These are phyloP conservation scores for Nothobranchius kuhntae DNA, from an alignment of 2,113 vertebrate genomes.

Conservation along the genomic window DNA sequence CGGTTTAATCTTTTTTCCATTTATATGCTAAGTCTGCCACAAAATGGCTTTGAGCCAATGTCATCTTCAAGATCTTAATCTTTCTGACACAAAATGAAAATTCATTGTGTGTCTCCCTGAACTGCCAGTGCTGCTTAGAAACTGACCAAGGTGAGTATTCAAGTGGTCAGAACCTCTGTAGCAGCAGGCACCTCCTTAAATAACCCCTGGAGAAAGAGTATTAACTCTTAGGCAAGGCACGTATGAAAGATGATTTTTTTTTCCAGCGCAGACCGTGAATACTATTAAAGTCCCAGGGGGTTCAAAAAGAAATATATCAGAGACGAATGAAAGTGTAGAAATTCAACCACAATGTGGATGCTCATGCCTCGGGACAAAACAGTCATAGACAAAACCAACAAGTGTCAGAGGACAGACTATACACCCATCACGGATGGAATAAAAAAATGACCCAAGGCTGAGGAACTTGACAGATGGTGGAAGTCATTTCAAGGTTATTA, in stretches of 20 bases:
- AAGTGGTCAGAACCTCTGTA: conserved; percentile 34
- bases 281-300: conserved; percentile 40
- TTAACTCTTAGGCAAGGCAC: conserved; percentile 12
- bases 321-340: conserved; percentile 31
- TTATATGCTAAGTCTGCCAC: conserved; percentile 70
- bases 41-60: conserved; percentile 48
- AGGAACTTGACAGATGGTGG: conserved; percentile 41
- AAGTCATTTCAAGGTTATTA: conserved; percentile 19
- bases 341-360: conserved; percentile 26
- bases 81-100: conserved; percentile 59
- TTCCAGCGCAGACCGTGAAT: conserved; percentile 28
- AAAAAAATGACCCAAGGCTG: conserved; percentile 20
- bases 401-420: conserved; percentile 34
- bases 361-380: conserved; percentile 31
- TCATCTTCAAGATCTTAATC: conserved; percentile 64
- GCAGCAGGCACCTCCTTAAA: conserved; percentile 6
- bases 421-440: conserved; percentile 19
- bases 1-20: conserved; percentile 69
- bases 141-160: conserved; percentile 19
- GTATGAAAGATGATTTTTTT: conserved; percentile 32
- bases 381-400: conserved; percentile 27
- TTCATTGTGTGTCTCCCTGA: conserved; percentile 9
- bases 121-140: conserved; percentile 23
- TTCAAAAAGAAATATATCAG: conserved; percentile 7
- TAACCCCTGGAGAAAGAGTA: conserved; percentile 12